Evolutionary conservation across 2,797 vertebrate genomes (phyloP), one percentile per base, ranked within the genome.

Genomic region (Serranus cabrilla): DNA sequence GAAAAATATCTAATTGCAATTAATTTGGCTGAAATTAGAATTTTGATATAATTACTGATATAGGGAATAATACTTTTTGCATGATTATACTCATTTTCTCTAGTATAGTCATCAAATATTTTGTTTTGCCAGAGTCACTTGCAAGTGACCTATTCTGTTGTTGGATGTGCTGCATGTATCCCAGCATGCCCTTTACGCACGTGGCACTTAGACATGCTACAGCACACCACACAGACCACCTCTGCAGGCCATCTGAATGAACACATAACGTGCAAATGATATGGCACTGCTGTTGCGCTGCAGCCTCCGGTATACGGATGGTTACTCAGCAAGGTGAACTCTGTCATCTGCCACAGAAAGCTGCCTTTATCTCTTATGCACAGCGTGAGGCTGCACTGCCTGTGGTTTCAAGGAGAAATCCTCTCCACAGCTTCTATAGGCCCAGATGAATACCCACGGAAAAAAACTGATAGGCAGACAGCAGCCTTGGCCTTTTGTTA

Each of bases 401-500:
- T 56, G 49, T 63, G 75, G 37, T 69, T 73, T 84, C 40, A 73
- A 79, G 81, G 69, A 67, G 12, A 69, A 71, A 63, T 71, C 17
- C 12, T 61, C 62, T 54, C 39, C 23, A 25, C 63, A 43, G 60
- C 59, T 25, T 40, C n/a, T 31, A 17, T 31, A 31, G 40, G 66
- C 11, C 14, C 43, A 39, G 13, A 68, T 74, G 27, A 85, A 71
- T 21, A 51, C 37, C 52, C 25, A 50, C 40, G 51, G 43, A 67
- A 50, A 55, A 64, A 50, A n/a, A 34, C 27, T 23, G 61, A 64
- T 20, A 61, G 6, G 67, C 34, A 55, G 64, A 43, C 42, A 50
- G 21, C 54, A 67, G 69, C 57, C 72, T 62, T 67, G 56, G 71
- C 49, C 40, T 60, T 80, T 81, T 70, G 67, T 62, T 59, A 78